These are phyloP conservation scores for rabbit (Oryctolagus cuniculus) DNA, from an alignment of 2,113 vertebrate species.

Conservation along the genomic window DNA sequence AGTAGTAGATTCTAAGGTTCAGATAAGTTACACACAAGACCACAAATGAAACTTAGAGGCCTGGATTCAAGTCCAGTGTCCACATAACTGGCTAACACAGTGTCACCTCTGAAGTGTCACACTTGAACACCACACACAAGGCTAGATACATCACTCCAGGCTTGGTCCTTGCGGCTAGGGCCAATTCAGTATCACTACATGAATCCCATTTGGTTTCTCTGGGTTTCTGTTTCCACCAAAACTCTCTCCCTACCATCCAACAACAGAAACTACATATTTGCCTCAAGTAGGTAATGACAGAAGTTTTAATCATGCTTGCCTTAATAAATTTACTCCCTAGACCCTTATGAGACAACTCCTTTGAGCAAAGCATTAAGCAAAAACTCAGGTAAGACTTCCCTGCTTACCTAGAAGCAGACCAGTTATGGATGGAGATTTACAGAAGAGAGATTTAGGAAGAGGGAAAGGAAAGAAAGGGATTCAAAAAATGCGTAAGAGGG, in stretches of 20 bases:
- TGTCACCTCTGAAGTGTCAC: not conserved
- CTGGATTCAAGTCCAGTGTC: not conserved
- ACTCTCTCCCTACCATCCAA: not conserved
- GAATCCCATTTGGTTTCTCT: not conserved
- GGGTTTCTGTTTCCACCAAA: not conserved
- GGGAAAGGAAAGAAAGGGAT: not conserved
- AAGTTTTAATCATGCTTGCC: not conserved
- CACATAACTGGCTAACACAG: not conserved
- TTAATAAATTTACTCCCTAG: not conserved
- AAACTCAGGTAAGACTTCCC: not conserved
- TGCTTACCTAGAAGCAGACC: not conserved
- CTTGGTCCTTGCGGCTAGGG: not conserved
- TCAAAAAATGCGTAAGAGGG: not conserved
- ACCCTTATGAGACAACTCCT: not conserved
- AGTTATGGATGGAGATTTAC: not conserved
- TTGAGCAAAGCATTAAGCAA: not conserved
- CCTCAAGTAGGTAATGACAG: not conserved
- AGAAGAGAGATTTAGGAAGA: not conserved
- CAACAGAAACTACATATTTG: not conserved
- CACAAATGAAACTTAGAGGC: not conserved
- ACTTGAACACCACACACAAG: not conserved
- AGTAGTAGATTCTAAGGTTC: not conserved
- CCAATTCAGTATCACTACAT: not conserved
- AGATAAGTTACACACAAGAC: not conserved
- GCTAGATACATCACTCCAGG: not conserved